Conservation (phyloP, 2,797 vertebrate genomes). For the Meda fulgida region DNA sequence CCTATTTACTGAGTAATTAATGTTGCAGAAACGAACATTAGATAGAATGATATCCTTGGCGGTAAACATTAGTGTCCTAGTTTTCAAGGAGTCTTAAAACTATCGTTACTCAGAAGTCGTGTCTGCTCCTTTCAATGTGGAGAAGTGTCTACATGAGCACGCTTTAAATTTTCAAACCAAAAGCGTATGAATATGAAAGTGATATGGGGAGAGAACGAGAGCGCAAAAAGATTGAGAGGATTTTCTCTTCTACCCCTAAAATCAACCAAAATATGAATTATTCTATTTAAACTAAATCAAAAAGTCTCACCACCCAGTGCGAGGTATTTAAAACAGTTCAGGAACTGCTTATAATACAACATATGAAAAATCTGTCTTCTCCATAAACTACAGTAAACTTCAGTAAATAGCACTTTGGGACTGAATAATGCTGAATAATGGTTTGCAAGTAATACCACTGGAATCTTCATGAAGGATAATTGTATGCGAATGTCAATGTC, state of each 20-base stretch:
- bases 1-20: conserved; percentile 28
- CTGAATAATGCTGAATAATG: background rate
- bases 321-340: conserved; percentile 3
- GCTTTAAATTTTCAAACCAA: conserved; percentile 37
- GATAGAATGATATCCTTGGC: conserved; percentile 14
- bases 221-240: conserved; percentile 50
- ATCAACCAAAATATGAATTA: conserved; percentile 28
- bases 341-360: background rate
- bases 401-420: background rate
- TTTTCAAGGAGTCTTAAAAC: conserved; percentile 36
- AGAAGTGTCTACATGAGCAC: conserved; percentile 25
- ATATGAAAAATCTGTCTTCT: background rate
- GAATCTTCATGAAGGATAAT: background rate
- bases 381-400: background rate
- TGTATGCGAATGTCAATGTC: background rate
- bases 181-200: conserved; percentile 35
- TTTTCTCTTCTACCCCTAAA: conserved; percentile 29
- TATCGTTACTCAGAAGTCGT: conserved; percentile 38
- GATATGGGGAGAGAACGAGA: conserved; percentile 46
- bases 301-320: conserved; percentile 1
- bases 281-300: conserved; percentile 35
- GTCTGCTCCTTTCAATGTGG: conserved; percentile 24
- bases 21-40: background rate
- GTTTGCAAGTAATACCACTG: background rate
- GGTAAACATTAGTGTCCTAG: conserved; percentile 44